These are phyloP conservation scores for Anguilla anguilla DNA, from an alignment of 2,797 vertebrate species.

Conservation along the genomic window DNA sequence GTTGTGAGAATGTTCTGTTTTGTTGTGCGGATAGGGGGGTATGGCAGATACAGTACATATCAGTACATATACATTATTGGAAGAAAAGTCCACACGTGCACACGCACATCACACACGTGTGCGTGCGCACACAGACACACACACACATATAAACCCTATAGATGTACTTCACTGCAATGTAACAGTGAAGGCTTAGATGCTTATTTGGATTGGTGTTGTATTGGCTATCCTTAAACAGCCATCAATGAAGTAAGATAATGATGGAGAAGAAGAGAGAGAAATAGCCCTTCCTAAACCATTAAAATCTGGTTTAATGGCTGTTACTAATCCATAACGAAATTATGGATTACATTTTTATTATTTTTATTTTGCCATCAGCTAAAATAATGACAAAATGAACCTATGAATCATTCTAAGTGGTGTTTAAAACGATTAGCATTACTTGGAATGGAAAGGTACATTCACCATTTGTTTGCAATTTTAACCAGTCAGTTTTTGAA, in stretches of 20 bases:
- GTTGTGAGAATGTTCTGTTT: neutral
- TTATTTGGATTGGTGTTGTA: neutral
- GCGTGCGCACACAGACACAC: too few species aligned
- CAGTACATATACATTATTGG: too few species aligned
- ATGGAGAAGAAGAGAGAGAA: neutral
- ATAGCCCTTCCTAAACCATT: neutral
- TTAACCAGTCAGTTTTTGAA: neutral
- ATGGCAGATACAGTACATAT: neutral
- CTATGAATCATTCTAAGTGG: neutral
- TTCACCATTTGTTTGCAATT: neutral
- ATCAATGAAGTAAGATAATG: neutral
- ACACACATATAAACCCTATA: too few species aligned
- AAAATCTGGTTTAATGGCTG: neutral
- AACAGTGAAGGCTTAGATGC: too few species aligned
- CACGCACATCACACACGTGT: neutral
- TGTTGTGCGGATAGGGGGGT: neutral
- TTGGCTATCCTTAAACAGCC: neutral
- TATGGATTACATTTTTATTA: neutral
- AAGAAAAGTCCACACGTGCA: neutral
- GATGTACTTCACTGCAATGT: too few species aligned
- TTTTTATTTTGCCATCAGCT: neutral
- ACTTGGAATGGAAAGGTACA: neutral
- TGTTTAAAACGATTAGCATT: neutral
- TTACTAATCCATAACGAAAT: neutral
- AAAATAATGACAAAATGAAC: neutral